A percentile compares a stretch with the other conserved stretches of the same genome.
phyloP scores from a whole-genome alignment of 2,797 vertebrate species.

The Enteromius radiatus region DNA sequence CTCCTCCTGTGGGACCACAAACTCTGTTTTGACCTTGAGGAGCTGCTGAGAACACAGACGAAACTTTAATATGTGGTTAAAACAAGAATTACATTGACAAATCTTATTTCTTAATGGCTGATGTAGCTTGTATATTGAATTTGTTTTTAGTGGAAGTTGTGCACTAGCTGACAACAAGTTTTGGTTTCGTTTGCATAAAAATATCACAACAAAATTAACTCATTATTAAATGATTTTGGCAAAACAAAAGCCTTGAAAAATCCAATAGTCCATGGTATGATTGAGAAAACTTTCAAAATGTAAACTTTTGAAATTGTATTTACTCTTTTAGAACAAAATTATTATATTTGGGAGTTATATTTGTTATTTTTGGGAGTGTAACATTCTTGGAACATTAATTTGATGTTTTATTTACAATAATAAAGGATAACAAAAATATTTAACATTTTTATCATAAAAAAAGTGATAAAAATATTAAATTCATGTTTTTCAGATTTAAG shows the following conservation, averaged over 20 bases:
- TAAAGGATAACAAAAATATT: background rate
- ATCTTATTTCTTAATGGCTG: background rate
- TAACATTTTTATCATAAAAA: background rate
- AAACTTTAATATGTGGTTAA: conserved; percentile 44
- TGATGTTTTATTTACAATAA: background rate
- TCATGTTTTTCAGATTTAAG: background rate
- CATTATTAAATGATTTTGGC: background rate
- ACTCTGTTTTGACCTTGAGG: conserved; percentile 59
- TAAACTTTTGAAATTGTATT: background rate
- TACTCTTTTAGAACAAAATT: background rate
- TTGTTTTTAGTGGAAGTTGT: background rate
- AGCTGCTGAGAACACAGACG: conserved; percentile 63
- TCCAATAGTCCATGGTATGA: background rate
- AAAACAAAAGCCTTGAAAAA: background rate
- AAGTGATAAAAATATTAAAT: background rate
- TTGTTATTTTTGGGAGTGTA: background rate
- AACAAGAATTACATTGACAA: background rate
- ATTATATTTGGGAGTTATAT: background rate
- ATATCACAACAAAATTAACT: background rate
- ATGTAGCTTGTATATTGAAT: background rate
- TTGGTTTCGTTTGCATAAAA: background rate
- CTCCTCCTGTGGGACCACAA: conserved; percentile 34
- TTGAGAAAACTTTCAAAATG: background rate
- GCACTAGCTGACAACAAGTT: background rate
- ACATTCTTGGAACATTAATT: background rate